Base-by-base conservation (phyloP, 2,113 vertebrate genomes). In the Pseudopodoces humilis region DNA sequence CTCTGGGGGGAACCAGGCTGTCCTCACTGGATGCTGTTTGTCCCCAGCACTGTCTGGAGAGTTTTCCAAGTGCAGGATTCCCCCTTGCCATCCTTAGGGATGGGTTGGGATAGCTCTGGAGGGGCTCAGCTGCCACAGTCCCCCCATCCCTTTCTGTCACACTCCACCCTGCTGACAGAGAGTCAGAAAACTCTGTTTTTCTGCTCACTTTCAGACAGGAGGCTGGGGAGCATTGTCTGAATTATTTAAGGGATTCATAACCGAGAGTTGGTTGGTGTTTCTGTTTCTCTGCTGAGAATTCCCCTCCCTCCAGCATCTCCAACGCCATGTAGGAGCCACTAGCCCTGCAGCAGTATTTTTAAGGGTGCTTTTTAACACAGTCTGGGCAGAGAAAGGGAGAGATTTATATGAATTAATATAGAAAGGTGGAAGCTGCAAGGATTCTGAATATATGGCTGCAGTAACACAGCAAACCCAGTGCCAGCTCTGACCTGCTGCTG, bases 51-150 rank as follows among this genome's bases (percentile, higher is more conserved):
- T 5, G 24, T 27, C 4, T 64, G 65, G 46, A 31, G 46, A 15
- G 52, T 20, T 23, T 50, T 21, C 56, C 27, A 15, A 14, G 43
- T 0, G 10, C 50, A 39, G 22, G 15, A 25, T 37, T 60, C 43
- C 52, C 9, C 37, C 30, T 33, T 3, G 3, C 13, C 0, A 24
- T 7, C 25, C 16, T 0, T 15, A 0, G 4, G 53, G 49, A 12
- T 3, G 16, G 10, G 9, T 3, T 49, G 31, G 71, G 39, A 18
- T 47, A 71, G 71, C 41, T 3, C 27, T 2, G 1, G 18, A 37
- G 47, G 46, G 58, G 30, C 28, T 86, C 20, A 2, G 5, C 71
- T 50, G 47, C 44, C 20, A 10, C 8, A 2, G 30, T 11, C 17
- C 21, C n/a, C 49, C 28, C 2, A 1, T 50, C 52, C 52, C 50